These are phyloP conservation scores for Marronus borbonicus DNA, from an alignment of 2,888 invertebrate genomes.

Conservation along the genomic window DNA sequence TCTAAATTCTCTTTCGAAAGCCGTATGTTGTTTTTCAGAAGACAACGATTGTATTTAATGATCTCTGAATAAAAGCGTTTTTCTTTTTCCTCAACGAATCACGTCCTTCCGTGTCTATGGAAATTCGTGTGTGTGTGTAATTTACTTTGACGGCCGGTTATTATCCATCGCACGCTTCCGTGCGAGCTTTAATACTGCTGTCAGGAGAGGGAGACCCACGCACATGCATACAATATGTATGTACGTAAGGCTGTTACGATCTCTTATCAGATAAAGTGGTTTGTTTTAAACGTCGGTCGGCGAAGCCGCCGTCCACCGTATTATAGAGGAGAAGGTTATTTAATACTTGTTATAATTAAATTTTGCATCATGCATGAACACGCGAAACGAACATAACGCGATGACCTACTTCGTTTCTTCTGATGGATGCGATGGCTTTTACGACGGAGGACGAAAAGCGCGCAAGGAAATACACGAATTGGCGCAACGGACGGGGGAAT, in stretches of 20 bases:
- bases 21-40: too few species aligned
- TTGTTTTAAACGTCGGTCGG: background rate
- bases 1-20: too few species aligned
- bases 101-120: too few species aligned
- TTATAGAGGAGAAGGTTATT: background rate
- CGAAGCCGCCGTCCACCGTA: background rate
- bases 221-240: too few species aligned
- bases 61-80: too few species aligned
- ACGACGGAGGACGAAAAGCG: background rate
- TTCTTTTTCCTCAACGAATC: too few species aligned
- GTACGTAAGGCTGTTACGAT: background rate
- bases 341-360: conserved; percentile 14
- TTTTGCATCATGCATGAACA: background rate
- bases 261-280: conserved; percentile 4
- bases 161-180: background rate
- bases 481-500: too few species aligned
- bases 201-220: background rate
- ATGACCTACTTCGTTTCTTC: conserved; percentile 4
- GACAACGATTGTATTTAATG: too few species aligned
- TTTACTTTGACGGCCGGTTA: background rate
- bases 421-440: background rate
- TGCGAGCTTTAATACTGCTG: background rate
- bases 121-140: too few species aligned
- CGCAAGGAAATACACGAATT: too few species aligned
- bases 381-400: background rate